These are phyloP conservation scores for Peromyscus californicus DNA, from an alignment of 2,113 vertebrate genomes.

Conservation along the genomic window DNA sequence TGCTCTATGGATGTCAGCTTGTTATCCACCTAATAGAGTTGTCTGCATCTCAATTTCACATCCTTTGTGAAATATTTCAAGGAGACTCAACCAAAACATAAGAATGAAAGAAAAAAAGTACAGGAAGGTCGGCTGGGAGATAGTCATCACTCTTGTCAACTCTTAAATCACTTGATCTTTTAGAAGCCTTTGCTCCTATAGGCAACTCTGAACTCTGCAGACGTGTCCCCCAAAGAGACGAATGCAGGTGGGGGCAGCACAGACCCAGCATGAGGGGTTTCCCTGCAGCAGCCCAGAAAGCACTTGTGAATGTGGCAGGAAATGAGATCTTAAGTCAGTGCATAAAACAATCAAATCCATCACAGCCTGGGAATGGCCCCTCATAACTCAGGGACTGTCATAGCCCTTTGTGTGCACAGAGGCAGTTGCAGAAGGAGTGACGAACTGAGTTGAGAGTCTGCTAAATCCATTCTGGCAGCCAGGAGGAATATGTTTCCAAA, in stretches of 20 bases:
- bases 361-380: constrained; percentile 89
- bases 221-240: constrained; percentile 62
- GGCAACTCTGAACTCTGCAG: constrained; percentile 69
- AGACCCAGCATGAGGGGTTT: constrained; percentile 80
- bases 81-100: constrained; percentile 25
- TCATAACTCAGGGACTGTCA: constrained; percentile 90
- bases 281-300: constrained; percentile 87
- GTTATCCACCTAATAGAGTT: background rate
- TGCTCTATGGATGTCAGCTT: background rate
- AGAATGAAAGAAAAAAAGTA: background rate
- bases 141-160: constrained; percentile 70
- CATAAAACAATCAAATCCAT: constrained; percentile 93
- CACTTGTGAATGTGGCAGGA: constrained; percentile 91
- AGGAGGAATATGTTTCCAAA: constrained; percentile 90
- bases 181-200: constrained; percentile 75
- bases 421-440: constrained; percentile 89
- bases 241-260: constrained; percentile 69
- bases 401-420: constrained; percentile 86
- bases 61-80: constrained; percentile 50
- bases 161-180: constrained; percentile 80
- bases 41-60: background rate
- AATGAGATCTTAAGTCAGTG: constrained; percentile 93
- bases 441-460: constrained; percentile 88
- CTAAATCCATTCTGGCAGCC: constrained; percentile 91
- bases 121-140: constrained; percentile 56